These are phyloP conservation scores for Plebejus anna DNA, from an alignment of 2,888 invertebrate genomes.

Conservation along the genomic window DNA sequence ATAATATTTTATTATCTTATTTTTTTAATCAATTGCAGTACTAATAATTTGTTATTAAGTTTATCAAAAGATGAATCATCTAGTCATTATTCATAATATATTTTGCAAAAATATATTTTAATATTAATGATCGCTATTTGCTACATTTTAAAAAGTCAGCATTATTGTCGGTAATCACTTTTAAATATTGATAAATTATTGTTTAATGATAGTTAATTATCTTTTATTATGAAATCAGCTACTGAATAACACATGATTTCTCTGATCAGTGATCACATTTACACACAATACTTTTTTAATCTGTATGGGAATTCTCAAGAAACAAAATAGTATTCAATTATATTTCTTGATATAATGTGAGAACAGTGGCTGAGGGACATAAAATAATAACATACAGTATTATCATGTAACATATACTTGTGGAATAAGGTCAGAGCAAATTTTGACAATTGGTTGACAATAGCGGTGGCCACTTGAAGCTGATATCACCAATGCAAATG, in stretches of 20 bases:
- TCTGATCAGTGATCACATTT: not conserved
- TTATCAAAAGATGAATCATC: not conserved
- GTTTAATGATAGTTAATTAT: not conserved
- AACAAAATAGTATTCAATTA: not conserved
- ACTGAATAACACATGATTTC: not conserved
- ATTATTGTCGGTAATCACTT: too few species aligned
- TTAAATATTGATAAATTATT: not conserved
- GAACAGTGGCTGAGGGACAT: not conserved
- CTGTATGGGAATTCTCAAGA: conserved; percentile 11
- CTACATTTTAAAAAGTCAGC: too few species aligned
- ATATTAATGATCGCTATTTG: not conserved
- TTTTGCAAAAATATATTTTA: not conserved
- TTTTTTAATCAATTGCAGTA: too few species aligned
- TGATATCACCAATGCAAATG: not conserved
- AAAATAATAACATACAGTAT: not conserved
- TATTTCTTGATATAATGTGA: conserved; percentile 1
- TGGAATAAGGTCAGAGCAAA: not conserved
- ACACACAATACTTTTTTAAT: conserved; percentile 1
- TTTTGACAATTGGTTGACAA: conserved; percentile 18
- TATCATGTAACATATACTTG: not conserved
- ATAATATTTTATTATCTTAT: not conserved
- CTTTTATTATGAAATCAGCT: not conserved
- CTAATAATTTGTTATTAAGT: not conserved
- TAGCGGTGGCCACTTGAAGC: not conserved
- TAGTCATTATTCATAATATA: not conserved